Evolutionary conservation across 1,140 invertebrate genomes (phyloP).

Genomic region (Hirudo medicinalis): DNA sequence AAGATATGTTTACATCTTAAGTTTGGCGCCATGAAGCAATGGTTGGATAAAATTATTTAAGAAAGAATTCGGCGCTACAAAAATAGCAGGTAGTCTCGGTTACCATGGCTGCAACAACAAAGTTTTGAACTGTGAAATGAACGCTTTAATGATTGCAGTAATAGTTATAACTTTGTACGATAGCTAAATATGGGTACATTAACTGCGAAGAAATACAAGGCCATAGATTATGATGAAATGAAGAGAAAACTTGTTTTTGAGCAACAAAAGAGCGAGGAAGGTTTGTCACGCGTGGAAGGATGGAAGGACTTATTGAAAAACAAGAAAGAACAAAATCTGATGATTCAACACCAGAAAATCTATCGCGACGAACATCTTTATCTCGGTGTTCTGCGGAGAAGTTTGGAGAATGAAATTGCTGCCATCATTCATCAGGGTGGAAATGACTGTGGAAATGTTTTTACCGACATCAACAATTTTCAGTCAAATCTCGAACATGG

Average conservation of each 20-base stretch:
- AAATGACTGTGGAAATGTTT: background rate
- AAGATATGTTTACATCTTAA: no score
- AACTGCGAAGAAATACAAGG: constrained; percentile 33
- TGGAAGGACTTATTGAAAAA: constrained; percentile 24
- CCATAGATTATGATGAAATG: constrained; percentile 35
- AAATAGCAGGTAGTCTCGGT: no score
- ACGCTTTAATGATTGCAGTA: no score
- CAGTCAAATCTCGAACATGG: constrained; percentile 32
- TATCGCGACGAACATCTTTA: constrained; percentile 36
- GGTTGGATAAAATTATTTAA: no score
- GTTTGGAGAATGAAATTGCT: constrained; percentile 6
- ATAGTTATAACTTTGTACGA: no score
- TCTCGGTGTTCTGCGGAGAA: constrained; percentile 2
- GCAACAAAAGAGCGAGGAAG: constrained; percentile 33
- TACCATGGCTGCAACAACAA: no score
- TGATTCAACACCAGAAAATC: constrained; percentile 33
- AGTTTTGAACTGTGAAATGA: no score
- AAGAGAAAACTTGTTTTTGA: constrained; percentile 30
- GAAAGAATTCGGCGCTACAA: no score
- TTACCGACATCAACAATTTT: constrained; percentile 12
- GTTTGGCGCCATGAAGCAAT: no score
- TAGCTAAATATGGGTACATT: constrained; percentile 27
- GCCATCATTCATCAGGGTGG: background rate
- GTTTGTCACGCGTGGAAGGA: constrained; percentile 35
- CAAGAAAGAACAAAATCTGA: constrained; percentile 28